Percentiles rank a stretch among this genome's conserved stretches.
phyloP scores from a whole-genome alignment of 2,888 invertebrate genomes.

The Acanthosepion lycidas region DNA sequence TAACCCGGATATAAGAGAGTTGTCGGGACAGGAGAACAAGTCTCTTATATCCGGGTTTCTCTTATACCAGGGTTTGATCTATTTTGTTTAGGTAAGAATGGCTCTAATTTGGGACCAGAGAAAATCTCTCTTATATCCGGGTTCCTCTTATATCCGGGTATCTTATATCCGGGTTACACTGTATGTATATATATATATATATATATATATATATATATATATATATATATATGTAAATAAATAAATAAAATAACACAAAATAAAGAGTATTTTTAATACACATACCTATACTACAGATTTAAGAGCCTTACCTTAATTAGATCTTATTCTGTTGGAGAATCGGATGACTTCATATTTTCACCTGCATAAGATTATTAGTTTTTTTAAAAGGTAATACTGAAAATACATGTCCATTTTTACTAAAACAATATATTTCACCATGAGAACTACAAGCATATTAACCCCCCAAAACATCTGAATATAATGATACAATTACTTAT shows the following conservation, averaged over 20 bases:
- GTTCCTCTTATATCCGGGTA: too few relatives aligned
- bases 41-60: too few relatives aligned
- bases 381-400: background rate
- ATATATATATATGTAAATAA: background rate
- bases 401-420: background rate
- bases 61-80: too few relatives aligned
- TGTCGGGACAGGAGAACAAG: too few relatives aligned
- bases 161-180: too few relatives aligned
- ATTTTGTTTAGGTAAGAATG: too few relatives aligned
- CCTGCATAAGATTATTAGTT: background rate
- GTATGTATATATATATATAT: background rate
- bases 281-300: background rate
- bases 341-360: constrained; percentile 33
- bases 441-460: too few relatives aligned
- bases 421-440: background rate
- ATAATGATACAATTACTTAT: too few relatives aligned
- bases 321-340: constrained; percentile 33
- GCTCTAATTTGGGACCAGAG: too few relatives aligned
- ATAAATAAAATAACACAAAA: background rate
- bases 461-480: too few relatives aligned
- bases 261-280: background rate
- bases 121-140: too few relatives aligned
- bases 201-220: background rate
- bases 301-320: constrained; percentile 33
- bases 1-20: too few relatives aligned